Evolutionary conservation across 2,113 vertebrate species (phyloP), one percentile per base, ranked within the genome.

Genomic region (Poecile atricapillus): DNA sequence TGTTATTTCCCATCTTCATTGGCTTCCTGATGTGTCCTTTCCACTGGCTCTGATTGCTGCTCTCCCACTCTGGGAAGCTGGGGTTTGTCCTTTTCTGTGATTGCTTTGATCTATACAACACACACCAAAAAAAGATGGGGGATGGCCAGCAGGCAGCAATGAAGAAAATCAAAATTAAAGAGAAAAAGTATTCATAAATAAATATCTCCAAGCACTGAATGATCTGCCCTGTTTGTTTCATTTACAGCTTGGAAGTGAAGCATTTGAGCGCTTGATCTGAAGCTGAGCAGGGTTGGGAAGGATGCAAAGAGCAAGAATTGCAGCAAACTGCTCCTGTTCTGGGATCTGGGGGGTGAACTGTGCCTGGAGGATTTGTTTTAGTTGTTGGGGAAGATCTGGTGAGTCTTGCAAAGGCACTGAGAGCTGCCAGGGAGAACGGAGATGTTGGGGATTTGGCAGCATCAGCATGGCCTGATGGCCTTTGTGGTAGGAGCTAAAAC

Each of bases 21-120:
- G 92, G 65, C 95, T 95, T 60, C 92, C 96, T 0, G 27, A 91
- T 13, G 86, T 76, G 97, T 97, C 95, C 94, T 96, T 93, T 97
- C 77, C 76, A 88, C 81, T 74, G 75, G 73, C 88, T 92, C 95
- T 96, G 95, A 97, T 96, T 97, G 95, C 96, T 94, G 82, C 93
- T 97, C 80, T 92, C 76, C 95, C 12, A 24, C 93, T 82, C 94
- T 31, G 83, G 93, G 90, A 59, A 88, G 78, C 91, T 53, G 87
- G 74, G 50, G 11, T 97, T 91, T 94, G 87, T 93, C 91, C 95
- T 95, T 85, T n/a, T 21, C 21, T 0, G 5, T 96, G 97, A 97
- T 97, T 97, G 97, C 96, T 94, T 77, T 78, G 93, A 74, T 86
- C 71, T 74, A 27, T 7, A n/a, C 39, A 35, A 43, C 23, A 28